These are phyloP conservation scores for Tholera decimalis DNA, from an alignment of 2,888 invertebrate species.

Conservation along the genomic window DNA sequence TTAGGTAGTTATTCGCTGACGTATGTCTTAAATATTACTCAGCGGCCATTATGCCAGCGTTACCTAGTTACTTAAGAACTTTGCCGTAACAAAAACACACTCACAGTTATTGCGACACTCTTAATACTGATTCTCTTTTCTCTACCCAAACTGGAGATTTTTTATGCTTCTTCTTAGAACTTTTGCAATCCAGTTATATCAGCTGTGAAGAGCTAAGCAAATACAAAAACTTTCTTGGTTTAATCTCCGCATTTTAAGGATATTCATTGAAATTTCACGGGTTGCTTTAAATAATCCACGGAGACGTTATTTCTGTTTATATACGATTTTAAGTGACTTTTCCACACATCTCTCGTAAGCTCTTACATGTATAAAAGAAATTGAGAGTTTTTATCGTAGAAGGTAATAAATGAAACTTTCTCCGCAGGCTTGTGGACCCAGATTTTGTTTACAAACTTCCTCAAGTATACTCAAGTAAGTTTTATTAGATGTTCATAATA, in stretches of 20 bases:
- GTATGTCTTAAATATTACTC: constrained; percentile 73
- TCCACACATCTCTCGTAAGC: constrained; percentile 62
- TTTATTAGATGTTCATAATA: constrained; percentile 38
- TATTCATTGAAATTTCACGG: constrained; percentile 89
- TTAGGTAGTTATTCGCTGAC: constrained; percentile 69
- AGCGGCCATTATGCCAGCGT: constrained; percentile 74
- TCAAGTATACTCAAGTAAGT: constrained; percentile 20
- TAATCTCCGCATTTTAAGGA: constrained; percentile 89
- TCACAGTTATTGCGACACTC: constrained; percentile 86
- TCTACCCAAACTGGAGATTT: constrained; percentile 83
- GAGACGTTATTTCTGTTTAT: constrained; percentile 78
- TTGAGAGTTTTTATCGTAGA: constrained; percentile 52
- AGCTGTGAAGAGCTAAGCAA: constrained; percentile 90
- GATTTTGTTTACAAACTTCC: constrained; percentile 23
- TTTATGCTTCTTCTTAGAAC: constrained; percentile 90
- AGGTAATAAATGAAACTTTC: constrained; percentile 48
- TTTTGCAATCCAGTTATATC: constrained; percentile 91
- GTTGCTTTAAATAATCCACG: constrained; percentile 88
- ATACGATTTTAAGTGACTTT: constrained; percentile 70
- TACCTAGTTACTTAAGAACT: constrained; percentile 79
- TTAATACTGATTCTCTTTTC: constrained; percentile 86
- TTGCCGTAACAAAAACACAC: constrained; percentile 84
- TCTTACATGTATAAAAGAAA: constrained; percentile 60
- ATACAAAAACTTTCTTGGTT: constrained; percentile 90
- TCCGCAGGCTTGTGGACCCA: constrained; percentile 4